Evolutionary conservation across 2,113 vertebrate genomes (phyloP), one percentile per base, ranked within the genome.

Genomic region (Clupea harengus): DNA sequence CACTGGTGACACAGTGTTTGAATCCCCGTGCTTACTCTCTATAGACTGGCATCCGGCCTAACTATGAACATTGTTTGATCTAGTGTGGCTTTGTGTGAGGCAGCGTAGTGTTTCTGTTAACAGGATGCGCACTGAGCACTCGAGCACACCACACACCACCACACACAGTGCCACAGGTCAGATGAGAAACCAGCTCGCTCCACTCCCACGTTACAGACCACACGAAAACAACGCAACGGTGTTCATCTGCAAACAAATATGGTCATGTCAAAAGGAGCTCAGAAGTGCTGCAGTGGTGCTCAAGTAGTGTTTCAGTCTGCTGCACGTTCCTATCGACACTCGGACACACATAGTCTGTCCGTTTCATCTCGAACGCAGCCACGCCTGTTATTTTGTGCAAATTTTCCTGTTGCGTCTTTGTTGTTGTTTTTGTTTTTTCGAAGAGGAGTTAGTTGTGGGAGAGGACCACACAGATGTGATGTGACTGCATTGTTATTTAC

Each of bases 71-170:
- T 20, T 18, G 18, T 20, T 60, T 22, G 6, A 22, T 22, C 20
- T 20, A 60, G 20, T 20, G 18, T 78, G 28, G 39, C 15, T 10
- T 32, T 78, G 72, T 39, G 39, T 39, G 39, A 39, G 72, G 72
- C 39, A 11, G 28, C 32, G 25, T 78, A 78, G 72, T 3, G 72
- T 15, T 39, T 78, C 72, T 78, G 72, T 32, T 78, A 44, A 78
- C 72, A 39, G 72, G 72, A 82, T 86, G 57, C 75, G 52, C 89
- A 82, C 8, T 28, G 46, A 32, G 64, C 52, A 80, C 28, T 84
- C 50, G 87, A 57, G 82, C 72, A 32, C 72, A 78, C 72, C 60
- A 72, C 83, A 84, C 54, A 84, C 60, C 39, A 78, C 72, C 60
- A 72, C 83, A 84, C 54, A 84, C 60, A 64, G 15, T 44, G 28